A percentile compares a stretch with the other conserved stretches of the same genome.
Evolutionary conservation across 2,797 vertebrate genomes (phyloP).

Genomic region (Trematomus bernacchii): DNA sequence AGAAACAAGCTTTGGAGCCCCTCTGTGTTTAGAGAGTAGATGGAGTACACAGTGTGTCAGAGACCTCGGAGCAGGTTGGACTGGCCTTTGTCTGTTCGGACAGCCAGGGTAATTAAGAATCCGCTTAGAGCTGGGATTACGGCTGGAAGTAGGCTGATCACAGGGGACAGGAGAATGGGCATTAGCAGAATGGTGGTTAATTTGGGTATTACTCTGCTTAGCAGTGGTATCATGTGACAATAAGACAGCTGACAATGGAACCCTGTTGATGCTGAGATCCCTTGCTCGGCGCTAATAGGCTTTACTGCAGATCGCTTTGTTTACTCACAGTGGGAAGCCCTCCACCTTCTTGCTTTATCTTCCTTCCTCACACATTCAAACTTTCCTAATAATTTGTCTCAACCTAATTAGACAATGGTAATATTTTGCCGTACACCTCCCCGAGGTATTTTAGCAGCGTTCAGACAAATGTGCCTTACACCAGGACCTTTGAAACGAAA

Average conservation of each 20-base stretch:
- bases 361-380: slow-evolving; percentile 48
- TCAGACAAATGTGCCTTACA: slow-evolving; percentile 68
- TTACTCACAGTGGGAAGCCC: slow-evolving; percentile 49
- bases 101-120: slow-evolving; percentile 83
- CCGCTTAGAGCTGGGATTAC: slow-evolving; percentile 83
- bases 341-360: slow-evolving; percentile 66
- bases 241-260: slow-evolving; percentile 72
- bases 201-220: slow-evolving; percentile 83
- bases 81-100: slow-evolving; percentile 72
- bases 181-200: slow-evolving; percentile 81
- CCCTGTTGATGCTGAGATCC: slow-evolving; percentile 71
- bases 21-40: slow-evolving; percentile 45
- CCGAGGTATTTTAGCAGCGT: slow-evolving; percentile 66
- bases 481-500: slow-evolving; percentile 68
- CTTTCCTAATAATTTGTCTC: slow-evolving; percentile 66
- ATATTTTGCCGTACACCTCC: slow-evolving; percentile 69
- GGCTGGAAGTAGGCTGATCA: slow-evolving; percentile 77
- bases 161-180: slow-evolving; percentile 81
- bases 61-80: slow-evolving; percentile 55
- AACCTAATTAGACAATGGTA: slow-evolving; percentile 73
- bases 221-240: slow-evolving; percentile 80
- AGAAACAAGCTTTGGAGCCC: slow-evolving; percentile 17
- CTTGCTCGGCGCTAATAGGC: slow-evolving; percentile 63
- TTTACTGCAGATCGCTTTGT: slow-evolving; percentile 73
- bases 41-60: slow-evolving; percentile 34